Base-by-base conservation (phyloP, 2,113 vertebrate species). In the Grantiella picta region DNA sequence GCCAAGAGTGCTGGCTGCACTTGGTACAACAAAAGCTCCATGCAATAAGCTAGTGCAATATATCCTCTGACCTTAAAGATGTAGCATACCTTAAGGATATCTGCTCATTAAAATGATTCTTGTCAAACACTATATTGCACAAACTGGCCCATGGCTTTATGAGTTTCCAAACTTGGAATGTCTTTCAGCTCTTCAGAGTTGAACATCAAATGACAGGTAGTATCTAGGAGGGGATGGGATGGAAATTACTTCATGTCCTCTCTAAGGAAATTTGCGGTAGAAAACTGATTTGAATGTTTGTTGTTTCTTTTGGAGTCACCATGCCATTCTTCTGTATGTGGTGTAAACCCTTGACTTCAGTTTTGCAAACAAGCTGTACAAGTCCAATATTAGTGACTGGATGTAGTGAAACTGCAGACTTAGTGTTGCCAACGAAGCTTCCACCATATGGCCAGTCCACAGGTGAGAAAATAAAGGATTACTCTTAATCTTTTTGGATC, bases 31-130 rank as follows among this genome's bases (percentile, higher is more conserved):
- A 49, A 87, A 82, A 94, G n/a, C 33, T 79, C n/a, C 61, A 10
- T 31, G 14, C 57, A 90, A 73, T 47, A 65, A 91, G 10, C 17
- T 80, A 92, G 29, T 56, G n/a, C 19, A 77, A n/a, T 68, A 18
- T 12, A 76, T 82, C 59, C 24, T 49, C 42, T 86, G 52, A 70
- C n/a, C 82, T 82, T 40, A 89, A 80, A 63, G 75, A 90, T 28
- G 20, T 36, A n/a, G 47, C 50, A 69, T 93, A 84, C 80, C 84
- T 94, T 91, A 86, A 86, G 68, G 84, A 91, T 91, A 93, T 81
- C 47, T 82, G 20, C 85, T 97, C 42, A 2, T 97, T 97, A 95
- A 95, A 89, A 82, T 82, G 47, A 96, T 96, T 95, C 89, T 88
- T 91, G 88, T 97, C 95, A 94, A 92, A 72, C 2, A 15, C 14